Evolutionary conservation across 2,797 vertebrate species (phyloP), one percentile per base, ranked within the genome.

Genomic region (Phoeniculus purpureus): DNA sequence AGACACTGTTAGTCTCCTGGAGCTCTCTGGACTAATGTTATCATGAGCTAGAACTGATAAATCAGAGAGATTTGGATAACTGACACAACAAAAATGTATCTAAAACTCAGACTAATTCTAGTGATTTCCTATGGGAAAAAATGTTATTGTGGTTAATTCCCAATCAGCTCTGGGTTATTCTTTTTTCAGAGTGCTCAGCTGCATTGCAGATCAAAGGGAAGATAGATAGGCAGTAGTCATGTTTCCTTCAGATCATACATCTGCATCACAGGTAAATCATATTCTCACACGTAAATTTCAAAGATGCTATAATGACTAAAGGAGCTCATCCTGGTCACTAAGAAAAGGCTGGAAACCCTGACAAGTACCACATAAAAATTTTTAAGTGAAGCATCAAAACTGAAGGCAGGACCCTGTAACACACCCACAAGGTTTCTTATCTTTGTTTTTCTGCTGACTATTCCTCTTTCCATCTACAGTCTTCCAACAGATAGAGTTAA

Each of bases 191-290:
- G 10, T 22, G 34, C 27, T 22, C 3, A 2, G 5, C 20, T 64
- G 48, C 13, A 0, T 8, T 50, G 31, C 6, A 70, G 34, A 45
- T 34, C 23, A 45, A 70, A 76, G 18, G 6, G 4, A 26, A 79
- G 8, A 8, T 9, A 50, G 71, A 19, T 10, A 43, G 43, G 23
- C 55, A 40, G 32, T 59, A 64, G 6, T 18, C 7, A 0, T 0
- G 3, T 12, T 70, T 68, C 34, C 8, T 61, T 54, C 48, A 77
- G 20, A 10, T 7, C 13, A 34, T 20, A 22, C 52, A 34, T 14
- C 27, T 50, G 2, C 1, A 23, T 6, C 26, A 10, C 18, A 31
- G 14, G 4, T 13, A 25, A 50, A 17, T 45, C 50, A 12, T 9
- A 43, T 10, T 15, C 34, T 26, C 31, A 32, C 15, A 8, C 10